Percentiles rank a stretch among this genome's conserved stretches.
Conservation (phyloP, 2,113 vertebrate species). For the Sapajus apella region DNA sequence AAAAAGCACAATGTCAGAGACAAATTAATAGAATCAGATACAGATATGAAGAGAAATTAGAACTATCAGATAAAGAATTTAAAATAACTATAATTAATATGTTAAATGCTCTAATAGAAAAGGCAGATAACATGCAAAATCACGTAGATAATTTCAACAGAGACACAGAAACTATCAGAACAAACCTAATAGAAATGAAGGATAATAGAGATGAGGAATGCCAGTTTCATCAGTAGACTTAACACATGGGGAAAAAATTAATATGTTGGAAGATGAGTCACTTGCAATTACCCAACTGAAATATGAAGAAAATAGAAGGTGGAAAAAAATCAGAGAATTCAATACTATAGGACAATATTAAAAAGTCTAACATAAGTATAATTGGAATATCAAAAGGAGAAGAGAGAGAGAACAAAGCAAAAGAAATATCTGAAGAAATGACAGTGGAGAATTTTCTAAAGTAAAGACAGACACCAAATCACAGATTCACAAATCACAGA, state of each 20-base stretch:
- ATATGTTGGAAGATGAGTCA: neutral
- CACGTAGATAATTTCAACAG: neutral
- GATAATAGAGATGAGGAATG: neutral
- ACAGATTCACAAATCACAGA: neutral
- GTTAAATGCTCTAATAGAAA: neutral
- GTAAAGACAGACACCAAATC: constrained; percentile 7
- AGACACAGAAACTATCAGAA: neutral
- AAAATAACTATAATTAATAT: neutral
- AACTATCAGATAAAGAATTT: neutral
- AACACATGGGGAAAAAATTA: neutral
- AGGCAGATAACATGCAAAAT: neutral
- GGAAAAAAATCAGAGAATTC: neutral
- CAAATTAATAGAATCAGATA: neutral
- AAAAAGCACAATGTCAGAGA: neutral
- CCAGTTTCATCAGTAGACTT: neutral
- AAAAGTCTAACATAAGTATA: neutral
- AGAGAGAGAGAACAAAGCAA: neutral
- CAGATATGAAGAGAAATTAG: neutral
- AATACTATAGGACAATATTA: neutral
- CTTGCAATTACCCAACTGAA: neutral
- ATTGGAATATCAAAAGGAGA: neutral
- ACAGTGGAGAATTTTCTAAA: neutral
- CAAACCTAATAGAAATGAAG: neutral
- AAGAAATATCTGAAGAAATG: neutral
- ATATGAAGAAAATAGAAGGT: neutral